Conservation (phyloP, 2,888 invertebrate species). For the Candidula unifasciata region DNA sequence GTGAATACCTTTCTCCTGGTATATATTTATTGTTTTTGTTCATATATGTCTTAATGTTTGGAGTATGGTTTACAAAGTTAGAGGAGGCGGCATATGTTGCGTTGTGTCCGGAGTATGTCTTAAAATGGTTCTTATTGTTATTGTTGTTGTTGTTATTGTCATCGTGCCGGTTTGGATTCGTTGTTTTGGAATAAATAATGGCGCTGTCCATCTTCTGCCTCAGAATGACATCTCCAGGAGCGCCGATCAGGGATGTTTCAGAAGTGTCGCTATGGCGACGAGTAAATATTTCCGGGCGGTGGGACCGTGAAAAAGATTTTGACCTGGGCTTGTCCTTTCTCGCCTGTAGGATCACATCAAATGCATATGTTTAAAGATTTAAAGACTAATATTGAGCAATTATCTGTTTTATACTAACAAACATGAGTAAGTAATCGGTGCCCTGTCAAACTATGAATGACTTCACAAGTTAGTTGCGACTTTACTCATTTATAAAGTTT, state of each 20-base stretch:
- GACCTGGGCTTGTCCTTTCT: constrained; percentile 14
- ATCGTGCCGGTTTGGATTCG: background rate
- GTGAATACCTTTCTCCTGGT: constrained; percentile 13
- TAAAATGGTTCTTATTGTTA: background rate
- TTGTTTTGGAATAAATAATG: background rate
- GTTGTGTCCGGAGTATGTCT: background rate
- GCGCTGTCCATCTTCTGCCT: constrained; percentile 1
- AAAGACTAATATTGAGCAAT: too few species aligned
- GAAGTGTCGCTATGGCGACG: constrained; percentile 24
- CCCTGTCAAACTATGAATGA: too few species aligned
- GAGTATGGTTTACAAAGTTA: background rate
- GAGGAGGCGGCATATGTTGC: background rate
- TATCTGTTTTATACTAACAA: too few species aligned
- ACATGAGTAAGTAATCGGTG: too few species aligned
- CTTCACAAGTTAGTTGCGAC: too few species aligned
- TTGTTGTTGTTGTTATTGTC: constrained; percentile 42
- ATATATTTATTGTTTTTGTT: background rate
- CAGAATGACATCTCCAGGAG: constrained; percentile 30
- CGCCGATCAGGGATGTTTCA: background rate
- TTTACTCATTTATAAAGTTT: too few species aligned
- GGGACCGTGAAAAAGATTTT: constrained; percentile 29
- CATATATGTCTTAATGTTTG: too few species aligned
- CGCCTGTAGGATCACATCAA: background rate
- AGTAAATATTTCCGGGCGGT: constrained; percentile 16
- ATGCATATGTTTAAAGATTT: background rate